Base-by-base conservation (phyloP, 2,888 invertebrate genomes). In the Drosophila emarginata region DNA sequence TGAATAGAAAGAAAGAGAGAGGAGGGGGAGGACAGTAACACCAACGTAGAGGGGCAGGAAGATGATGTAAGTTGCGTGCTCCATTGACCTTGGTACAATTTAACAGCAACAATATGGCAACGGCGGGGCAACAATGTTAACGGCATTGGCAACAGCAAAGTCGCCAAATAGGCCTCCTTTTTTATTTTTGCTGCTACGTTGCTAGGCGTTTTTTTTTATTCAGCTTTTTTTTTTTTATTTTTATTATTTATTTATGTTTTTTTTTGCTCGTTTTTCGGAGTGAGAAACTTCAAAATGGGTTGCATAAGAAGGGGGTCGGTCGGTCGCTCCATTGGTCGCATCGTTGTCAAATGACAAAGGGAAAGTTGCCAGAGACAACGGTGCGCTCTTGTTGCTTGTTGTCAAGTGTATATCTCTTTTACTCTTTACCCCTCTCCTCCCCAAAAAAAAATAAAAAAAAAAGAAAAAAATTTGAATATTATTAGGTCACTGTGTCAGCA, bases 41-140 rank as follows among this genome's bases (percentile, higher is more conserved):
- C 2, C 9, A 32, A 9, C 1, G 32, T 36, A 23, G 21, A 32
- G 37, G 28, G 40, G n/a, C 32, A 14, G 9, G 32, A 11, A 28
- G n/a, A 51, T 14, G 83, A 79, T 83, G 79, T 80, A 80, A 80
- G 75, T 64, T 79, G 79, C 81, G 76, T 79, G 78, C 59, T 79
- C 61, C 73, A 45, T 61, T 79, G 82, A 79, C 79, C 72, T 73
- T 72, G 72, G 67, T 72, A 71, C 73, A 72, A 59, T 73, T 73
- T 73, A 73, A 36, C 61, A 68, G 45, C 69, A 32, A 45, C 67
- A 63, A 37, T 18, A 26, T 58, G 53, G 14, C 53, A 18, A 57
- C 59, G 64, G 52, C 61, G n/a, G n/a, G n/a, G n/a, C n/a, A n/a
- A n/a, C n/a, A 74, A 51, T 37, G 21, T 23, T 15, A 57, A 51